Base-by-base conservation (phyloP, 2,888 invertebrate genomes). In the Agonopterix subpropinquella region DNA sequence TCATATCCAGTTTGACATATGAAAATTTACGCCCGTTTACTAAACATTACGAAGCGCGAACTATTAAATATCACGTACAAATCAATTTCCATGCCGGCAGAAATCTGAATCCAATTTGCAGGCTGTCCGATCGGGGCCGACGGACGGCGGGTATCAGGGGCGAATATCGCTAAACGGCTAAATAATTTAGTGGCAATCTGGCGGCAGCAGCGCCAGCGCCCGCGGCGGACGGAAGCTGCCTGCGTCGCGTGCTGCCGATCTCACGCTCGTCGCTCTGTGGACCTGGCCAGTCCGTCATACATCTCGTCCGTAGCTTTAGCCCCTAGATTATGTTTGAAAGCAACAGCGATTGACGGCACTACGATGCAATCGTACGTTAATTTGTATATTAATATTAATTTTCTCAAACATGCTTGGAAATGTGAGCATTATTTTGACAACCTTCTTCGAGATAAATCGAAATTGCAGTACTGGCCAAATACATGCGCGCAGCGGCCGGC, bases 21-120 rank as follows among this genome's bases (percentile, higher is more conserved):
- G n/a, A 39, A 39, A 39, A 39, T 39, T n/a, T 39, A 39, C 39
- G 51, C 56, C 50, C 52, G 58, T 67, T 68, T 65, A 61, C 57
- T 59, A 62, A 69, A 70, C 66, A 76, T 73, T 70, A 66, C 68
- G 58, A 59, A 61, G 63, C 64, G 63, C 61, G 56, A 61, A 70
- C 74, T 80, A 81, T 83, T 81, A 83, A 84, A 82, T 82, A 86
- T 82, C 79, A 80, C 71, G 79, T 79, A 73, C 80, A 79, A 86
- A 87, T 87, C 85, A 85, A 86, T 88, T 87, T 82, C 74, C 76
- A 76, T 62, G 72, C 70, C 72, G 66, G 76, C 77, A 79, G 85
- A 83, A 85, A 86, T 85, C 82, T 87, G 84, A 86, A 88, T 87
- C 81, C 87, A 88, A 87, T 88, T 87, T 88, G 83, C 79, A 73